A percentile compares a stretch with the other conserved stretches of the same genome.
These are phyloP conservation scores for Apamea anceps DNA, from an alignment of 2,888 invertebrate species.

Conservation along the genomic window DNA sequence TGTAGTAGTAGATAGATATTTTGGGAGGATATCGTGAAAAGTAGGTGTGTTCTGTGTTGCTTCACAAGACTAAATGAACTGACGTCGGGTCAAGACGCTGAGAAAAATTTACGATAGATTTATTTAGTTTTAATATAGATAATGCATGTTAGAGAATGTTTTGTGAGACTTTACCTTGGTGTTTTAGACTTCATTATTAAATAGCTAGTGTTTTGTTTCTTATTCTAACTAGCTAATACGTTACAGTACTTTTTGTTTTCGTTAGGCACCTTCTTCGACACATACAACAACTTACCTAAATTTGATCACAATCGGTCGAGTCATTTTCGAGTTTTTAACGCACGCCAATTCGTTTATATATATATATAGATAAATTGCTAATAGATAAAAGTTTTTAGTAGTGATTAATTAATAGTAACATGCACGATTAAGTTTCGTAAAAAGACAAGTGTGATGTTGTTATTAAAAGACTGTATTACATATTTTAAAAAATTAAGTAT, in stretches of 20 bases:
- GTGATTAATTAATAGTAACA: constrained; percentile 42
- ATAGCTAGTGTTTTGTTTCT: background rate
- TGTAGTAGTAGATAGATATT: constrained; percentile 49
- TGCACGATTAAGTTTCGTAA: constrained; percentile 43
- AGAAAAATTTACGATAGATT: constrained; percentile 1
- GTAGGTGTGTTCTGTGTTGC: constrained; percentile 40
- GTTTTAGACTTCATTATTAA: background rate
- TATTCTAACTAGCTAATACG: background rate
- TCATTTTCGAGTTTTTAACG: background rate
- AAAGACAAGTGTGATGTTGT: constrained; percentile 9
- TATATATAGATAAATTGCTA: background rate
- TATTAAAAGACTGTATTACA: background rate
- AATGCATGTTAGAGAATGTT: background rate
- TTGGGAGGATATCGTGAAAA: constrained; percentile 43
- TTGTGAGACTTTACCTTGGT: background rate
- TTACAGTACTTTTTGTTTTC: background rate
- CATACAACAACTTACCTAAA: background rate
- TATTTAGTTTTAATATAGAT: background rate
- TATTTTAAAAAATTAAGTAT: too few relatives aligned
- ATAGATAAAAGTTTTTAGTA: background rate
- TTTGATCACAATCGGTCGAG: background rate
- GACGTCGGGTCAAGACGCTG: constrained; percentile 48
- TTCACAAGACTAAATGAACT: constrained; percentile 33
- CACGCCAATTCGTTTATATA: background rate
- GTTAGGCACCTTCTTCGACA: background rate